A percentile compares a stretch with the other conserved stretches of the same genome.
Evolutionary conservation across 1,140 invertebrate species (phyloP).

Genomic region (Lucilia cuprina): DNA sequence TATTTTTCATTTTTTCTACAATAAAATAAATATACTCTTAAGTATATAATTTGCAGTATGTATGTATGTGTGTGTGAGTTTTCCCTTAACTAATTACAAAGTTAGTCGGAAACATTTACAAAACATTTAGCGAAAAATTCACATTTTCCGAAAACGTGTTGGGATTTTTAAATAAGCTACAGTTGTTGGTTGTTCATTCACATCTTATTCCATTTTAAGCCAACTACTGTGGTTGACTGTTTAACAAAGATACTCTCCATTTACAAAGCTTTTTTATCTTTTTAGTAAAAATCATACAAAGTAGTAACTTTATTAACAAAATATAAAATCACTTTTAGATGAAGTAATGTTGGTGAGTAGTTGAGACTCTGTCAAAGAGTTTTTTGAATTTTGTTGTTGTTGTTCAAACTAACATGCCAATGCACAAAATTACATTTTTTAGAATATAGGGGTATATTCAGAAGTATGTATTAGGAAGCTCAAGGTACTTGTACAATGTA

Average conservation of each 20-base stretch:
- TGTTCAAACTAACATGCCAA: background rate
- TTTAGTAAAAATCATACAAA: background rate
- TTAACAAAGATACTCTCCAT: background rate
- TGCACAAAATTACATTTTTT: too few species aligned
- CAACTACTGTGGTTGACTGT: background rate
- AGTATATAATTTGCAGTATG: background rate
- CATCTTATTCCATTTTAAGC: background rate
- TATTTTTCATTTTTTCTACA: background rate
- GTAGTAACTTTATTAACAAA: background rate
- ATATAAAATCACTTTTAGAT: background rate
- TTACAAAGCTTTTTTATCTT: background rate
- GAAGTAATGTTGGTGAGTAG: too few species aligned
- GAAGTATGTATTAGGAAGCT: too few species aligned
- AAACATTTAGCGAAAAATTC: conserved; percentile 60
- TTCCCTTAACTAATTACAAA: conserved; percentile 56
- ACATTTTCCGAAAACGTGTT: conserved; percentile 59
- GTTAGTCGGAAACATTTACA: conserved; percentile 60
- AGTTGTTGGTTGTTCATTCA: background rate
- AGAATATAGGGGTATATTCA: too few species aligned
- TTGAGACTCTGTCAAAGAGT: background rate
- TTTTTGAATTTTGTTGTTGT: background rate
- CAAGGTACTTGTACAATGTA: too few species aligned
- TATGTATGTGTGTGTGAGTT: background rate
- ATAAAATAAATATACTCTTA: too few species aligned
- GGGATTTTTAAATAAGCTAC: conserved; percentile 45